Percentiles rank a stretch among this genome's conserved stretches.
These are phyloP conservation scores for Ophion ellenae DNA, from an alignment of 2,888 invertebrate genomes.

Conservation along the genomic window DNA sequence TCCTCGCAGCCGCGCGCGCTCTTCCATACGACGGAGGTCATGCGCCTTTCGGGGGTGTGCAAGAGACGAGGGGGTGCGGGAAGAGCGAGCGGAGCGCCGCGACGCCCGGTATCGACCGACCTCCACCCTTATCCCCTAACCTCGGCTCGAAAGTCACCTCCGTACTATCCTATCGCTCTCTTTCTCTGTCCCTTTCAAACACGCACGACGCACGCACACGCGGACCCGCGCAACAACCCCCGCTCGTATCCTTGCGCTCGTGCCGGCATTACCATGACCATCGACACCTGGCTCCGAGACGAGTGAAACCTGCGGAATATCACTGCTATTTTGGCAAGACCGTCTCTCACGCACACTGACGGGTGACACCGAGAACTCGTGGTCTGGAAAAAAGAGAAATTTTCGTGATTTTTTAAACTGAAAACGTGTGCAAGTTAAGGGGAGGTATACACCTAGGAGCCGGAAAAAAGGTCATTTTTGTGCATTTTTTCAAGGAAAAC, in stretches of 20 bases:
- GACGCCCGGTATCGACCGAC: constrained; percentile 71
- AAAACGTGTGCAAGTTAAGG: too few species aligned
- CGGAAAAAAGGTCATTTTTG: too few species aligned
- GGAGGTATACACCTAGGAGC: too few species aligned
- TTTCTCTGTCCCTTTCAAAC: constrained; percentile 24
- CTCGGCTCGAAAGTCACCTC: constrained; percentile 53
- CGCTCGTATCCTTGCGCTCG: constrained; percentile 28
- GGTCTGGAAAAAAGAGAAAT: too few species aligned
- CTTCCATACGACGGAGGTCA: constrained; percentile 67
- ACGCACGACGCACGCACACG: background rate
- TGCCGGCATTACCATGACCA: constrained; percentile 52
- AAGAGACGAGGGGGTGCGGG: constrained; percentile 7
- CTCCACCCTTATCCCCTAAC: constrained; percentile 62
- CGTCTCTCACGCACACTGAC: background rate
- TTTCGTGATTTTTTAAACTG: too few species aligned
- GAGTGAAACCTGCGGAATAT: constrained; percentile 25
- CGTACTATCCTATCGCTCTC: constrained; percentile 48
- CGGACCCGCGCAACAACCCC: too few species aligned
- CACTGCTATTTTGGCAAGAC: background rate
- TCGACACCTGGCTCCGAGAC: constrained; percentile 40
- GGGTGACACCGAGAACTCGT: too few species aligned
- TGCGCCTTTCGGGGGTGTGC: constrained; percentile 64
- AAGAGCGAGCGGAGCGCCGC: constrained; percentile 56
- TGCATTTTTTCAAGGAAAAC: too few species aligned
- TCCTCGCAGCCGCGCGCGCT: constrained; percentile 50